A percentile compares a stretch with the other conserved stretches of the same genome.
Evolutionary conservation across 92 coral and sea anemone species (phyloP).

Genomic region (Ricordea florida): DNA sequence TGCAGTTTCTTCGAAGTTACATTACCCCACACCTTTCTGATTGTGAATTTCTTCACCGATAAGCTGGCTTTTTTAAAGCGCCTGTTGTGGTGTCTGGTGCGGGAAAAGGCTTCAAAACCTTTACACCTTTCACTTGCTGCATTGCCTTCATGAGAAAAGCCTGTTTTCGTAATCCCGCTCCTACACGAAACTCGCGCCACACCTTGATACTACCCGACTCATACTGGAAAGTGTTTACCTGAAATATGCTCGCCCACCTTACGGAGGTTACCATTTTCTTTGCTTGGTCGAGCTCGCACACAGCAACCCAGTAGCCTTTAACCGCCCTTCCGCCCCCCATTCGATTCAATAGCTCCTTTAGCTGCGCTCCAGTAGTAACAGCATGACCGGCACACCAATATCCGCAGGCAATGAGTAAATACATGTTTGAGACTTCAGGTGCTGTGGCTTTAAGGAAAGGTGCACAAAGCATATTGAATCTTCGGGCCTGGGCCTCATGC

Average conservation of each 20-base stretch:
- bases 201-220: background rate
- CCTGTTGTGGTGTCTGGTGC: conserved; percentile 2
- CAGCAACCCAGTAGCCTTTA: conserved; percentile 15
- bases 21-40: no score
- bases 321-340: background rate
- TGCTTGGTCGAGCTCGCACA: conserved; percentile 12
- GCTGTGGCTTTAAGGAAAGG: no score
- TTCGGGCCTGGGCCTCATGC: no score
- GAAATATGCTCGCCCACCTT: conserved; percentile 2
- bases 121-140: conserved; percentile 9
- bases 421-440: no score
- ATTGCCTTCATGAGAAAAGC: background rate
- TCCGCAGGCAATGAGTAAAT: conserved; percentile 1
- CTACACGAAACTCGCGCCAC: conserved; percentile 2
- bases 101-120: conserved; percentile 2
- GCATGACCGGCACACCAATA: conserved; percentile 8
- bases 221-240: conserved; percentile 2
- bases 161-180: no score
- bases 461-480: no score
- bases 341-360: conserved; percentile 2
- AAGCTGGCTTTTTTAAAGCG: conserved; percentile 16
- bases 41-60: background rate
- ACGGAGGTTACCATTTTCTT: conserved; percentile 2
- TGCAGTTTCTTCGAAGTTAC: no score
- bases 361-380: conserved; percentile 3